These are phyloP conservation scores for Epicampocera succincta DNA, from an alignment of 2,888 invertebrate species.

Conservation along the genomic window DNA sequence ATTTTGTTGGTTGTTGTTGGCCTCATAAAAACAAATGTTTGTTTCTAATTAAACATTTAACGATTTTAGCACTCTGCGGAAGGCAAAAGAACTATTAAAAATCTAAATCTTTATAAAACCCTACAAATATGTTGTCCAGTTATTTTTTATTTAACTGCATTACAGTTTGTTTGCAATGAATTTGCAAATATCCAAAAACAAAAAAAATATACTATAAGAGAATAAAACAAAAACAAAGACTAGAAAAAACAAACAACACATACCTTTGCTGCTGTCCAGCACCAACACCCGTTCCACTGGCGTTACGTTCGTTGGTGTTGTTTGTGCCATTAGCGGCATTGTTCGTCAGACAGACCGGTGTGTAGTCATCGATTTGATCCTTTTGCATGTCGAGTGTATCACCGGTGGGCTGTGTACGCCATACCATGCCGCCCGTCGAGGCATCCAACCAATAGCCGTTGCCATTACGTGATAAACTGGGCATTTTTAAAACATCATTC, in stretches of 20 bases:
- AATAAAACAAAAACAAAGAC: too few species aligned
- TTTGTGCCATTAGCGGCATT: constrained; percentile 70
- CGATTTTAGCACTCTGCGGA: constrained; percentile 59
- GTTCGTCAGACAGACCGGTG: constrained; percentile 80
- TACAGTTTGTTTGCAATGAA: neutral
- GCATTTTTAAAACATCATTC: constrained; percentile 81
- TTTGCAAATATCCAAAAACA: neutral
- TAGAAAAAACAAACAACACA: constrained; percentile 65
- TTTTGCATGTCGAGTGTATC: constrained; percentile 81
- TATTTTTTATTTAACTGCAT: neutral
- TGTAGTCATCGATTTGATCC: constrained; percentile 82
- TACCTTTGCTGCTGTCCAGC: constrained; percentile 78
- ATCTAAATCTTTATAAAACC: constrained; percentile 2
- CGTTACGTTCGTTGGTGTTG: constrained; percentile 59
- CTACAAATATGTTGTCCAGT: constrained; percentile 12
- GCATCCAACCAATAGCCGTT: constrained; percentile 82
- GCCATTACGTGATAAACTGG: constrained; percentile 80
- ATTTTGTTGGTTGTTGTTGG: constrained; percentile 36
- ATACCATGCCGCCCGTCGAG: constrained; percentile 81
- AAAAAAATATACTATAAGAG: constrained; percentile 13
- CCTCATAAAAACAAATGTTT: constrained; percentile 68
- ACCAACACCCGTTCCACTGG: constrained; percentile 66
- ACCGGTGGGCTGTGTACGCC: constrained; percentile 80
- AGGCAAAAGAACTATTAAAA: constrained; percentile 3
- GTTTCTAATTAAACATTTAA: constrained; percentile 69